phyloP scores from a whole-genome alignment of 1,140 invertebrate species.

The Bombus difficillimus region DNA sequence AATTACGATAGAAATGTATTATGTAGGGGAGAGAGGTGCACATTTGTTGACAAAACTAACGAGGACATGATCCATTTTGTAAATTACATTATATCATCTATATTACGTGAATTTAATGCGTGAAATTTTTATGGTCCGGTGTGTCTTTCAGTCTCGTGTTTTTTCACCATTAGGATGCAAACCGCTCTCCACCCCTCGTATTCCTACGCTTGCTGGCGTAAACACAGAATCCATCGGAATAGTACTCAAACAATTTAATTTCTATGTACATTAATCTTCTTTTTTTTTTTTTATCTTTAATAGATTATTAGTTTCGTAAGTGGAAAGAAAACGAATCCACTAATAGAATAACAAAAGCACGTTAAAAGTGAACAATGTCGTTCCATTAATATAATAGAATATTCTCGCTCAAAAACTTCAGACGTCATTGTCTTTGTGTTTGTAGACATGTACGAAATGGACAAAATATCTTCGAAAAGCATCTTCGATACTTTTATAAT shows the following conservation, averaged over 20 bases:
- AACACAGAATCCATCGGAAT: slow-evolving; percentile 64
- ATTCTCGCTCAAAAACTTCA: slow-evolving; percentile 38
- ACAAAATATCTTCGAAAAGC: slow-evolving; percentile 43
- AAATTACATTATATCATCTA: background rate
- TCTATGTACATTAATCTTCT: slow-evolving; percentile 69
- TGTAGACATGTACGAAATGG: slow-evolving; percentile 23
- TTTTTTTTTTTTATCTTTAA: slow-evolving; percentile 29
- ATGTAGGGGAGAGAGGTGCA: slow-evolving; percentile 67
- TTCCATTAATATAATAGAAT: slow-evolving; percentile 32
- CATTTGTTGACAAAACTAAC: slow-evolving; percentile 45
- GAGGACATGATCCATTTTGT: slow-evolving; percentile 4
- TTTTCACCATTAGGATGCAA: slow-evolving; percentile 57
- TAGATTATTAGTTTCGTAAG: slow-evolving; percentile 45
- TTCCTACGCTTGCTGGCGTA: slow-evolving; percentile 51
- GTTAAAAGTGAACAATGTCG: slow-evolving; percentile 43
- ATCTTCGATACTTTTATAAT: slow-evolving; percentile 29
- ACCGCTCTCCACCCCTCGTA: slow-evolving; percentile 63
- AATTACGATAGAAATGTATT: slow-evolving; percentile 56
- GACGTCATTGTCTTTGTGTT: slow-evolving; percentile 24
- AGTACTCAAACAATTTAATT: slow-evolving; percentile 69
- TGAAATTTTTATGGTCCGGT: slow-evolving; percentile 56
- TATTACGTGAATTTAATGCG: slow-evolving; percentile 37
- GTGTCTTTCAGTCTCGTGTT: slow-evolving; percentile 68
- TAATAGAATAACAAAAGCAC: slow-evolving; percentile 37
- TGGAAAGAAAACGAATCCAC: slow-evolving; percentile 65